phyloP scores from a whole-genome alignment of 2,113 vertebrate species.

The Eurypyga helias region DNA sequence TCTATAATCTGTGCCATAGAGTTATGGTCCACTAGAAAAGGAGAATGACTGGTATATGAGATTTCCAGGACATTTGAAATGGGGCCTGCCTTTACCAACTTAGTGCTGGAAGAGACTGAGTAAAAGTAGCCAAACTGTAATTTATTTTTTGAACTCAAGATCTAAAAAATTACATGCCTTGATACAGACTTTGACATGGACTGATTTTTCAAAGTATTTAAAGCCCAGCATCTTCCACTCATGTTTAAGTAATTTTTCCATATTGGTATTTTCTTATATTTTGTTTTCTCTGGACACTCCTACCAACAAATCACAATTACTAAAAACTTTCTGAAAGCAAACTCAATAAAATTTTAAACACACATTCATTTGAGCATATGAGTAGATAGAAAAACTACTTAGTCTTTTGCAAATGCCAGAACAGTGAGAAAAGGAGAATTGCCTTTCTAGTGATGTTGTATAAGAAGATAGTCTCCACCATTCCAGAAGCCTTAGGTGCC shows the following conservation, averaged over 20 bases:
- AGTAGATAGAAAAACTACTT: not conserved
- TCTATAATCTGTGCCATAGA: rapidly evolving
- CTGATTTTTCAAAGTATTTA: not conserved
- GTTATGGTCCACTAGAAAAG: rapidly evolving
- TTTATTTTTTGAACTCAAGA: not conserved
- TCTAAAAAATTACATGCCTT: rapidly evolving
- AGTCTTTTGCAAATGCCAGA: not conserved
- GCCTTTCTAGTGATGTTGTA: not conserved
- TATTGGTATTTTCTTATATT: not conserved
- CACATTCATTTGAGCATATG: not conserved
- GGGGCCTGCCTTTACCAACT: rapidly evolving
- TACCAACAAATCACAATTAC: not conserved
- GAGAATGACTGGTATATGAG: not conserved
- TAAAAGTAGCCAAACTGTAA: not conserved
- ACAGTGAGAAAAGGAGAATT: not conserved
- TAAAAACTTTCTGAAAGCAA: not conserved
- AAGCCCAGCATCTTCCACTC: rapidly evolving
- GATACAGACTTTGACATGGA: not conserved
- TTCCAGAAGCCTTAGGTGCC: not conserved
- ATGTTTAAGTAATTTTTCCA: not conserved
- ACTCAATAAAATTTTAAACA: not conserved
- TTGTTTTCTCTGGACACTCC: not conserved
- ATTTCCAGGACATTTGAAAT: not conserved
- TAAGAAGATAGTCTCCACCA: not conserved
- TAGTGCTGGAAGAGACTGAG: not conserved